A percentile compares a stretch with the other conserved stretches of the same genome.
phyloP scores from a whole-genome alignment of 1,140 invertebrate genomes.

The Diachasma alloeum region DNA sequence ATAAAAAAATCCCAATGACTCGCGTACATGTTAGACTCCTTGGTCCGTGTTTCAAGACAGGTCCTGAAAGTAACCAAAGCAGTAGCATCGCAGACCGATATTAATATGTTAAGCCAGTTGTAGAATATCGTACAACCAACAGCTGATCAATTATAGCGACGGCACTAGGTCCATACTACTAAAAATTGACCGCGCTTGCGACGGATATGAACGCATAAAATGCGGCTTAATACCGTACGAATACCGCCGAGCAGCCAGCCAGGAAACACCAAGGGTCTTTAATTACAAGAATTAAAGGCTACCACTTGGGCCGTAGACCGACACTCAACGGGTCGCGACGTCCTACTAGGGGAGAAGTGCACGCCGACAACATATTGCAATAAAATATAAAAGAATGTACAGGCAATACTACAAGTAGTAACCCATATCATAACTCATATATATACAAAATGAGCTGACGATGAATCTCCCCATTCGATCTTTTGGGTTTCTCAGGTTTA shows the following conservation, averaged over 20 bases:
- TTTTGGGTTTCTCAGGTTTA: slow-evolving; percentile 73
- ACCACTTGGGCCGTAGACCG: not conserved
- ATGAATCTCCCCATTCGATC: slow-evolving; percentile 68
- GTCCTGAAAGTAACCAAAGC: slow-evolving; percentile 75
- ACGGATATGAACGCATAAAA: not conserved
- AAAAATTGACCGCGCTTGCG: not conserved
- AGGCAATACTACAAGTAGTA: slow-evolving; percentile 43
- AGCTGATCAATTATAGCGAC: slow-evolving; percentile 52
- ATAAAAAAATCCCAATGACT: slow-evolving; percentile 79
- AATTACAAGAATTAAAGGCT: not conserved
- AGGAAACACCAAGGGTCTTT: slow-evolving; percentile 44
- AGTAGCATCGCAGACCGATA: slow-evolving; percentile 65
- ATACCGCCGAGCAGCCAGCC: slow-evolving; percentile 44
- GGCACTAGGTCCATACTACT: slow-evolving; percentile 32
- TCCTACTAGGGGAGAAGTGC: slow-evolving; percentile 65
- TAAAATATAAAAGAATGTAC: slow-evolving; percentile 36
- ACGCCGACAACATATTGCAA: slow-evolving; percentile 54
- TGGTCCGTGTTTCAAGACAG: slow-evolving; percentile 96
- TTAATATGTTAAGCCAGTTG: slow-evolving; percentile 47
- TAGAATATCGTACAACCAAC: slow-evolving; percentile 58
- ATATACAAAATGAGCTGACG: slow-evolving; percentile 43
- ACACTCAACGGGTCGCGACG: slow-evolving; percentile 63
- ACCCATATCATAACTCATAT: slow-evolving; percentile 44
- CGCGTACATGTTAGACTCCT: slow-evolving; percentile 86
- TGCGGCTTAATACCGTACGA: not conserved